Evolutionary conservation across 2,888 invertebrate species (phyloP).

Genomic region (Bursaphelenchus okinawaensis): DNA sequence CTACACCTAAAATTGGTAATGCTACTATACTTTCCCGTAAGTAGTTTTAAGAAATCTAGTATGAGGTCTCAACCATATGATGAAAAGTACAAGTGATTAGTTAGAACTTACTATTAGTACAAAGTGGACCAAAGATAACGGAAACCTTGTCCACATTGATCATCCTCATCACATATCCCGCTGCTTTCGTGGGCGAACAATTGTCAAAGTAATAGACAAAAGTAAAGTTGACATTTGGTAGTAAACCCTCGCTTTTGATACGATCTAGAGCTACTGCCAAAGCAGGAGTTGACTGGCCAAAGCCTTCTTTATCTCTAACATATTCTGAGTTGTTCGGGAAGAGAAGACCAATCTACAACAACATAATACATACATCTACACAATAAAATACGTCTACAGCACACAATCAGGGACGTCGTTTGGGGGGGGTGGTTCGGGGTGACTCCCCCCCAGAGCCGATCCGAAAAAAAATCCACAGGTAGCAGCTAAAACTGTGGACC

Average conservation of each 20-base stretch:
- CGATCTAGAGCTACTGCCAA: conserved; percentile 27
- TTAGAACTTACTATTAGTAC: conserved; percentile 21
- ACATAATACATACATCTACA: no score
- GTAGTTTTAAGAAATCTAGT: no score
- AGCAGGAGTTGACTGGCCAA: conserved; percentile 34
- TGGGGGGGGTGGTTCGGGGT: no score
- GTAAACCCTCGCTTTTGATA: conserved; percentile 22
- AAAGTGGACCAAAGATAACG: conserved; percentile 38
- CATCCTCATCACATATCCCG: conserved; percentile 30
- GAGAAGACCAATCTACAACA: conserved; percentile 6
- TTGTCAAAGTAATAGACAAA: conserved; percentile 38
- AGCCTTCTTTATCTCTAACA: conserved; percentile 21
- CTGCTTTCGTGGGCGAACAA: conserved; percentile 35
- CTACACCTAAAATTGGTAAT: conserved; percentile 28
- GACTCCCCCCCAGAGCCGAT: no score
- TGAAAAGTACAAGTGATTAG: no score
- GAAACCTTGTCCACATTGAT: conserved; percentile 26
- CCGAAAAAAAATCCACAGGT: no score
- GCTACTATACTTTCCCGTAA: no score
- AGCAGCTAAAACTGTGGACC: no score
- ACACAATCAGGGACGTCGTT: no score
- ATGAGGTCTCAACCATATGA: no score
- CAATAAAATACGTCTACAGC: no score
- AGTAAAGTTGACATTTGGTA: conserved; percentile 27
- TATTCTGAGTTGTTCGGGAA: conserved; percentile 8